phyloP scores from a whole-genome alignment of 2,113 vertebrate species.

The Cyrtonyx montezumae region DNA sequence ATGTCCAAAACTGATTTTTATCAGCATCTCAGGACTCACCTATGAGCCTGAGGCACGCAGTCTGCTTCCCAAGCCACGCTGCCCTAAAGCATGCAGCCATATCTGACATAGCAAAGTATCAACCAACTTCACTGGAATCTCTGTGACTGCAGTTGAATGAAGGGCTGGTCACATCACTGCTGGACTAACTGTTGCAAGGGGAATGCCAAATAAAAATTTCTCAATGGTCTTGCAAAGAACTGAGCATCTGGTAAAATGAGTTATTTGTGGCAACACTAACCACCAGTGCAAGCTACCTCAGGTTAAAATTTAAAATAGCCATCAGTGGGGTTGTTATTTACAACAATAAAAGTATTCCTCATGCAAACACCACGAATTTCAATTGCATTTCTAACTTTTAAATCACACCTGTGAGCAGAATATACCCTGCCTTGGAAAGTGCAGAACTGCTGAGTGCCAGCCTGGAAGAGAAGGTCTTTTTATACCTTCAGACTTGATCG shows the following conservation, averaged over 20 bases:
- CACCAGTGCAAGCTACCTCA: background rate
- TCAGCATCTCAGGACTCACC: background rate
- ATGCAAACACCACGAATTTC: background rate
- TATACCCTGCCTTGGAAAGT: background rate
- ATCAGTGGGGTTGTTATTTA: background rate
- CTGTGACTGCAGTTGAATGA: background rate
- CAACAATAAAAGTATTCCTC: background rate
- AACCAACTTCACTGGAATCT: background rate
- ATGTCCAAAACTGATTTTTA: background rate
- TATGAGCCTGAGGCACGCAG: background rate
- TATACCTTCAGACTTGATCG: conserved; percentile 92
- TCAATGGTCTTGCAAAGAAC: background rate
- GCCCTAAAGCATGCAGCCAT: background rate
- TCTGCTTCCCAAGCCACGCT: background rate
- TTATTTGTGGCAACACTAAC: background rate
- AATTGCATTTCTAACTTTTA: background rate
- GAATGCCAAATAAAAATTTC: background rate
- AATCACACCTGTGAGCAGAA: background rate
- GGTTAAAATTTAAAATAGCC: background rate
- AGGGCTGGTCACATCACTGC: background rate
- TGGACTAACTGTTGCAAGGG: background rate
- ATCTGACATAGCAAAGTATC: background rate
- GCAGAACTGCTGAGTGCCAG: background rate
- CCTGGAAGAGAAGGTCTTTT: background rate
- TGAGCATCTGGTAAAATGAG: background rate